Conservation (phyloP, 2,888 invertebrate species). For the Amiota mariae region DNA sequence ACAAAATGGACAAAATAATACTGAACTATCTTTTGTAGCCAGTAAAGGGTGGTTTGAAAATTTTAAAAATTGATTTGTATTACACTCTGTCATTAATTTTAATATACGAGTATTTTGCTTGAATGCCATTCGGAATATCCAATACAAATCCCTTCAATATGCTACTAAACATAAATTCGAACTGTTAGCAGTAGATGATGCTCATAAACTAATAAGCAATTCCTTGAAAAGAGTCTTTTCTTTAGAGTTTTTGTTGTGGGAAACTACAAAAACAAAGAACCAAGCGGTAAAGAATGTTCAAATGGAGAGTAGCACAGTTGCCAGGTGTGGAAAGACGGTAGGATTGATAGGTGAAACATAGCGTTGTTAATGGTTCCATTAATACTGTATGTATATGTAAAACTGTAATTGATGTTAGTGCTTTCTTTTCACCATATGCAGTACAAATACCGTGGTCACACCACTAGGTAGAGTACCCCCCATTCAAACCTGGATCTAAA, state of each 20-base stretch:
- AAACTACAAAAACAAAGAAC: slow-evolving; percentile 99
- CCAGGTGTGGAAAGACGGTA: slow-evolving; percentile 93
- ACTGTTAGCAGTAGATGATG: slow-evolving; percentile 95
- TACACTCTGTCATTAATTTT: background rate
- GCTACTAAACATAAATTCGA: slow-evolving; percentile 90
- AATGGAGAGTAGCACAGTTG: slow-evolving; percentile 91
- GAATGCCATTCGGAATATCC: slow-evolving; percentile 4
- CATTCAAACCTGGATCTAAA: no score
- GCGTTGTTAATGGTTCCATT: no score
- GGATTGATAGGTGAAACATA: slow-evolving; percentile 98
- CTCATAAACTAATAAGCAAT: slow-evolving; percentile 91
- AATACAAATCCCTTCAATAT: no score
- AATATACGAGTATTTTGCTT: background rate
- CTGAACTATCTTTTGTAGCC: no score
- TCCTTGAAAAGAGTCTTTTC: slow-evolving; percentile 88
- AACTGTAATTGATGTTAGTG: no score
- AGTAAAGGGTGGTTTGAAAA: no score
- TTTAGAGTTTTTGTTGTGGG: slow-evolving; percentile 87
- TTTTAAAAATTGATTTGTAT: no score
- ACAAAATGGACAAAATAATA: no score
- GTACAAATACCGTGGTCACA: no score
- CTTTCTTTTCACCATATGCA: no score
- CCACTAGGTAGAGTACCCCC: no score
- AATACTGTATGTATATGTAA: no score
- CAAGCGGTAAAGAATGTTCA: slow-evolving; percentile 99